Evolutionary conservation across 2,113 vertebrate genomes (phyloP), one percentile per base, ranked within the genome.

Genomic region (Sphaerodactylus townsendi): DNA sequence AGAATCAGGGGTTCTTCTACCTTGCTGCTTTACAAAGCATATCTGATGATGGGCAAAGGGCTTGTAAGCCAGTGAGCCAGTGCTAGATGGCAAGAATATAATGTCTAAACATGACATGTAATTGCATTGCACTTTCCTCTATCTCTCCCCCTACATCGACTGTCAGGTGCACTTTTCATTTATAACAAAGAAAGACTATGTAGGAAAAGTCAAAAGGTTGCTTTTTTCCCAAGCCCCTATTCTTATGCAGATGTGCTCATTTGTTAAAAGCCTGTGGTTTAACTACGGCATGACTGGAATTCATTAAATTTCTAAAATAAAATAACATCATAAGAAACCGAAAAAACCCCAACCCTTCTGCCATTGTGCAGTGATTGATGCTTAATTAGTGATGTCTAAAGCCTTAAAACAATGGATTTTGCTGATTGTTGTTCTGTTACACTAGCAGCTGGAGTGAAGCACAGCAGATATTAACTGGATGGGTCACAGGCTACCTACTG

Each of bases 381-480:
- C 91, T 95, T 96, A 95, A 96, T 95, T 96, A 92, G 65, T 92
- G 93, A 77, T 94, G 89, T 85, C 94, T 94, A 92, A 95, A 93
- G 83, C 91, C 85, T 85, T 94, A 91, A 92, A 95, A 91, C 72
- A 48, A 90, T 92, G 76, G 64, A 56, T 93, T 91, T 89, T 90
- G 66, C 93, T 94, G 91, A 92, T 94, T 95, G 92, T 92, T 92
- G 93, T 93, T 94, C 91, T n/a, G 93, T 89, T n/a, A 81, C 84
- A 73, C 62, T 94, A 90, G 93, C 82, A 93, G 62, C 78, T 91
- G 19, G 35, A 88, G 77, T 87, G 70, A 77, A 89, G 62, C 62
- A 48, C 87, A 89, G 85, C 91, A 71, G 84, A 88, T 87, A 88
- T 91, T 89, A 89, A 85, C 86, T 92, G 86, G 90, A 94, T 91